These are phyloP conservation scores for Slavum lentiscoides DNA, from an alignment of 2,888 invertebrate genomes.

Conservation along the genomic window DNA sequence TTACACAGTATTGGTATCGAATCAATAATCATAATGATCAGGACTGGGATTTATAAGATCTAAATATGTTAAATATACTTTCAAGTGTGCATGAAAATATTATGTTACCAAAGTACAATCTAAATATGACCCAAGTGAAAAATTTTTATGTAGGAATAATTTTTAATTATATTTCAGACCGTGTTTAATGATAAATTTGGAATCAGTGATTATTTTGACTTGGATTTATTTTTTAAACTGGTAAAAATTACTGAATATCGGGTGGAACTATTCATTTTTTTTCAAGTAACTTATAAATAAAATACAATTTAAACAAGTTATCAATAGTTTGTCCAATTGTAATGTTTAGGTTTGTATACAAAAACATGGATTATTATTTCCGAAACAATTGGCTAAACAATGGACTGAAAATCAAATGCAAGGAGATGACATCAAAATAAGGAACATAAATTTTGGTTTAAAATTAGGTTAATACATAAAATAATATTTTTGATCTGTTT, in stretches of 20 bases:
- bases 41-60: too few species aligned
- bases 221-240: conserved; percentile 36
- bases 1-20: too few species aligned
- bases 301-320: too few species aligned
- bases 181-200: conserved; percentile 10
- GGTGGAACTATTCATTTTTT: conserved; percentile 31
- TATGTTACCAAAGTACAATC: too few species aligned
- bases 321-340: background rate
- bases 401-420: conserved; percentile 11
- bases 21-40: too few species aligned
- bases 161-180: conserved; percentile 13
- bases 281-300: conserved; percentile 28
- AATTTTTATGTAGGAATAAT: too few species aligned
- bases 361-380: conserved; percentile 35
- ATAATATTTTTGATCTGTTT: background rate
- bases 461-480: conserved; percentile 37
- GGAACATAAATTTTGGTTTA: conserved; percentile 23
- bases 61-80: too few species aligned
- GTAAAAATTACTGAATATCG: background rate
- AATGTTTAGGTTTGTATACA: conserved; percentile 38
- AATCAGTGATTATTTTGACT: conserved; percentile 18
- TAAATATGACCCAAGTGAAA: too few species aligned
- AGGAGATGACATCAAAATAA: background rate
- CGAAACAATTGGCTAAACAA: conserved; percentile 21
- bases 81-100: too few species aligned